These are phyloP conservation scores for Alexandromys fortis DNA, from an alignment of 2,113 vertebrate species.

Conservation along the genomic window DNA sequence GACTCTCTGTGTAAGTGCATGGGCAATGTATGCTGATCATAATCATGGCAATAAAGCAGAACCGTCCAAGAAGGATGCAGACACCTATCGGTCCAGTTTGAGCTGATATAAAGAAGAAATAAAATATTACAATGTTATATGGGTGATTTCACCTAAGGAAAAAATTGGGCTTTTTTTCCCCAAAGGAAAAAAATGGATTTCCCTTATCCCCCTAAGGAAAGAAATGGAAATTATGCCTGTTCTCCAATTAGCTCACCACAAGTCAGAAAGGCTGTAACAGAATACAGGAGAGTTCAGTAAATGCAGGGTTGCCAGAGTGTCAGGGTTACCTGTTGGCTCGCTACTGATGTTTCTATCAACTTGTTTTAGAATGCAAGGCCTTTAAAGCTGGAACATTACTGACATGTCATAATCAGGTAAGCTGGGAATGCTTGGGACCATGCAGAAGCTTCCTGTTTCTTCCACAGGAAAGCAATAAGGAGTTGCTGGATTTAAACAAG, in stretches of 20 bases:
- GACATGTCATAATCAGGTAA: not conserved
- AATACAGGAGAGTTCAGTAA: not conserved
- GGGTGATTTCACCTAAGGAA: too few relatives aligned
- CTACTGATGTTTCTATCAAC: too few relatives aligned
- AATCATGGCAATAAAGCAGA: not conserved
- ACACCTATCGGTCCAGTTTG: not conserved
- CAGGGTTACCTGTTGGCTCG: not conserved
- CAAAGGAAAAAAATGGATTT: too few relatives aligned
- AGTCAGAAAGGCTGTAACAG: not conserved
- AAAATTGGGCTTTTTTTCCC: too few relatives aligned
- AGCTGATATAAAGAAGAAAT: not conserved
- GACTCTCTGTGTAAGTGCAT: not conserved
- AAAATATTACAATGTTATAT: not conserved
- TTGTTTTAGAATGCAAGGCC: not conserved
- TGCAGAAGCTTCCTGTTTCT: not conserved
- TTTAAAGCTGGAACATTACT: not conserved
- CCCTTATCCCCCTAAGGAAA: not conserved
- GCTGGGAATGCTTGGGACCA: not conserved
- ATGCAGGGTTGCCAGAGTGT: not conserved
- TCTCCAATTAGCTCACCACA: not conserved
- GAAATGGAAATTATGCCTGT: not conserved
- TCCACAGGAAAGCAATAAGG: not conserved
- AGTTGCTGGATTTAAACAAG: not conserved
- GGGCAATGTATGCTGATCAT: not conserved
- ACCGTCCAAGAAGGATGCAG: not conserved